phyloP scores from a whole-genome alignment of 2,113 vertebrate genomes.

The Phaethon lepturus region DNA sequence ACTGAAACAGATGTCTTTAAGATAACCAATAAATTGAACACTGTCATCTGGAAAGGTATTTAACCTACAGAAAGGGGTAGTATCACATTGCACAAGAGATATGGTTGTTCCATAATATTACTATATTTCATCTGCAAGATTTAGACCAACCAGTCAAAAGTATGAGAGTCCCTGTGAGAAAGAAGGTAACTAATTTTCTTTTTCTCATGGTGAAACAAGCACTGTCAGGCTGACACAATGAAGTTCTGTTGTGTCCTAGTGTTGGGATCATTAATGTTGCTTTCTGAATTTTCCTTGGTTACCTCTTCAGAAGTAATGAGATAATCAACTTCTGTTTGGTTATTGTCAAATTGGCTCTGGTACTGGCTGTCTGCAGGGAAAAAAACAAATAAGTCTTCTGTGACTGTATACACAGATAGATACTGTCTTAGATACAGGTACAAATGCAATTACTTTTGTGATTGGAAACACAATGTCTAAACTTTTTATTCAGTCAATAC shows the following conservation, averaged over 20 bases:
- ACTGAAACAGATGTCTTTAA: background rate
- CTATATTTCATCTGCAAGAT: background rate
- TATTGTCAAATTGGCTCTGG: conserved; percentile 59
- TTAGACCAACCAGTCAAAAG: background rate
- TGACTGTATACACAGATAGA: background rate
- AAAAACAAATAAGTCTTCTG: background rate
- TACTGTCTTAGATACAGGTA: background rate
- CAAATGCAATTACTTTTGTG: background rate
- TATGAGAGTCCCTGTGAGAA: background rate
- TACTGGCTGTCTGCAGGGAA: conserved; percentile 63
- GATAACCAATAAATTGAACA: background rate
- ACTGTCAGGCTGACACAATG: background rate
- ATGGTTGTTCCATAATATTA: background rate
- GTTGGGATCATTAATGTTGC: background rate
- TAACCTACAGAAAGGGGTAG: background rate
- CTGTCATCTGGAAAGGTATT: background rate
- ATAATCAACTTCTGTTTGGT: conserved; percentile 70
- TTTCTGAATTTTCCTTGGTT: conserved; percentile 35
- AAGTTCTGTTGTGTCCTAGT: background rate
- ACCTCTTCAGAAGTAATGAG: conserved; percentile 76
- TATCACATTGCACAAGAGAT: background rate
- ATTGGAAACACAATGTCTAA: background rate
- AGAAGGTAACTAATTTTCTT: background rate
- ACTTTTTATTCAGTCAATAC: background rate
- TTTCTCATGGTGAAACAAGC: background rate